phyloP scores from a whole-genome alignment of 2,113 vertebrate species.

The Noturus placidus region DNA sequence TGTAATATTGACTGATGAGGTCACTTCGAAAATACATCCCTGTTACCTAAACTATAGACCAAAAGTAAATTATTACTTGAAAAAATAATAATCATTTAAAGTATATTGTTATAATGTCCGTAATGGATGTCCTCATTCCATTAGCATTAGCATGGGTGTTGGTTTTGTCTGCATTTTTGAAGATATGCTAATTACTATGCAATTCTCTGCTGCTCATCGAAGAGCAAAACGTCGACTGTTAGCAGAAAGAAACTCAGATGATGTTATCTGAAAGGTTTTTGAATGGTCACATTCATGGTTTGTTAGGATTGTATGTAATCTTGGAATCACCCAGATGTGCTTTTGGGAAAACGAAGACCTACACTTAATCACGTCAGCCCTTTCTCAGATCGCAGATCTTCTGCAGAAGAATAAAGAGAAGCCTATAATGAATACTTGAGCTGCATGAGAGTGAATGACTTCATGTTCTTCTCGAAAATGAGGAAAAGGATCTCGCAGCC shows the following conservation, averaged over 20 bases:
- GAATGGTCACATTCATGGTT: neutral
- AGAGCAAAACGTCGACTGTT: neutral
- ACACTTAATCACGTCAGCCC: conserved; percentile 21
- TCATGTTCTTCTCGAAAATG: conserved; percentile 50
- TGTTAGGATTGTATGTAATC: neutral
- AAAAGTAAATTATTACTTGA: too few species aligned
- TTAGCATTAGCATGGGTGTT: neutral
- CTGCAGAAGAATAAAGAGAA: conserved; percentile 2
- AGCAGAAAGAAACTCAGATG: neutral
- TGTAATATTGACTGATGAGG: too few species aligned
- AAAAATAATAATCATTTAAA: neutral
- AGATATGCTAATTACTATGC: neutral
- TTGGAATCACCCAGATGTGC: neutral
- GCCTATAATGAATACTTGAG: conserved; percentile 30
- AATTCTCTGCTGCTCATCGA: neutral
- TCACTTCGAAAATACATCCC: neutral
- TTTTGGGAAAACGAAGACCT: neutral
- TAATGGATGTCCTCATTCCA: neutral
- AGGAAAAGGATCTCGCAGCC: conserved; percentile 52
- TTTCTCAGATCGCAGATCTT: conserved; percentile 1
- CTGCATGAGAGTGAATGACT: conserved; percentile 43
- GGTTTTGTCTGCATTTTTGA: neutral
- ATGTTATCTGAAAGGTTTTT: neutral
- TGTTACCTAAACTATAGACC: neutral
- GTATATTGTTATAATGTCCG: neutral